These are phyloP conservation scores for Microtus ochrogaster DNA, from an alignment of 2,113 vertebrate genomes.

Conservation along the genomic window DNA sequence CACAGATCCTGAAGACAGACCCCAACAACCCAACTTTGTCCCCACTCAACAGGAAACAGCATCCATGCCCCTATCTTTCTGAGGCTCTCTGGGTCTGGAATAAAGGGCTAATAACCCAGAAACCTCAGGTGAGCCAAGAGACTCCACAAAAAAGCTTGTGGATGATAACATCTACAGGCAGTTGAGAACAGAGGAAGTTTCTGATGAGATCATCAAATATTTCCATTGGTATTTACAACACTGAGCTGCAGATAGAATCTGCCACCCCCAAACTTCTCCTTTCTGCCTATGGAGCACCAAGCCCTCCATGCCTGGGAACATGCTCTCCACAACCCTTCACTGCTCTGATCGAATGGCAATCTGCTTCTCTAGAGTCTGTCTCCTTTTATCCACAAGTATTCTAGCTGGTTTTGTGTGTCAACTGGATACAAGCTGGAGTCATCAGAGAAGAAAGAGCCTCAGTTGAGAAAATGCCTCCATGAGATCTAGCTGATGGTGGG, in stretches of 20 bases:
- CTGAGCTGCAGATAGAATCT: not conserved
- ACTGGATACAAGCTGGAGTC: too few species aligned
- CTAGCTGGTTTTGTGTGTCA: too few species aligned
- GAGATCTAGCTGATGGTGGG: too few species aligned
- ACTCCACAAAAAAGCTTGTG: not conserved
- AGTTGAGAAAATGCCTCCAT: too few species aligned
- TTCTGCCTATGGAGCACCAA: not conserved
- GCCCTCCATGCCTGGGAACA: not conserved
- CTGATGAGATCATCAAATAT: not conserved
- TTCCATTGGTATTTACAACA: too few species aligned
- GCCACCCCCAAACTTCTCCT: not conserved
- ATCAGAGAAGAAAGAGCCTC: too few species aligned
- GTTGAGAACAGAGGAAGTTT: not conserved
- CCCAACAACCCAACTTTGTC: not conserved
- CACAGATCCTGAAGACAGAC: not conserved
- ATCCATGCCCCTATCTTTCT: not conserved
- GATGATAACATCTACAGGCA: not conserved
- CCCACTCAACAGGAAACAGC: not conserved
- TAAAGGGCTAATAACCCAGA: not conserved
- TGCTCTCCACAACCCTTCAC: not conserved
- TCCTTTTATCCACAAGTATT: not conserved
- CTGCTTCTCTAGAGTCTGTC: not conserved
- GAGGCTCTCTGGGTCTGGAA: not conserved
- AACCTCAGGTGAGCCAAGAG: not conserved
- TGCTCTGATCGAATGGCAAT: not conserved